Evolutionary conservation across 2,888 invertebrate species (phyloP).

Genomic region (Lamproptera curius): DNA sequence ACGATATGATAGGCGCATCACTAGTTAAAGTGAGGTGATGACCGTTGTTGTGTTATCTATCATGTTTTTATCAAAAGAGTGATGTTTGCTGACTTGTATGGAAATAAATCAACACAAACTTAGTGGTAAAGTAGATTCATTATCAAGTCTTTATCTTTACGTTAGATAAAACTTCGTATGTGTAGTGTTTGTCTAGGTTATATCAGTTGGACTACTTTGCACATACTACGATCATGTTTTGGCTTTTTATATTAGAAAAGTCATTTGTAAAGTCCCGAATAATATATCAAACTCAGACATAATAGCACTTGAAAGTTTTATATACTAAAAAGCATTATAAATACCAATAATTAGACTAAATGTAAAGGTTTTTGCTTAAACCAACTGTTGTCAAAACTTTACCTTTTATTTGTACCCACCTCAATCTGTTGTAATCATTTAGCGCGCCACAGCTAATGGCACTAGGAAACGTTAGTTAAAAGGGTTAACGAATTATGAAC

Average conservation of each 20-base stretch:
- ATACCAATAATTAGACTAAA: too few relatives aligned
- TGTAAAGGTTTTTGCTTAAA: slow-evolving; percentile 9
- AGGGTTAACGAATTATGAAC: background rate
- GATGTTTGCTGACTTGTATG: slow-evolving; percentile 64
- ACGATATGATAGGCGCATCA: slow-evolving; percentile 35
- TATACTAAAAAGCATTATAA: too few relatives aligned
- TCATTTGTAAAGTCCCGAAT: background rate
- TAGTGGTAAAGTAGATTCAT: slow-evolving; percentile 62
- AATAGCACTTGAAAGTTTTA: too few relatives aligned
- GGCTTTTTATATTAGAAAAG: slow-evolving; percentile 53
- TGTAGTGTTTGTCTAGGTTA: slow-evolving; percentile 60
- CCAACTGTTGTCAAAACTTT: slow-evolving; percentile 17
- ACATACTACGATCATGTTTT: slow-evolving; percentile 55
- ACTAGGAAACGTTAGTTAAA: slow-evolving; percentile 11
- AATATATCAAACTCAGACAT: background rate
- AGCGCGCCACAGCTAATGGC: slow-evolving; percentile 29
- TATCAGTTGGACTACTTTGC: slow-evolving; percentile 37
- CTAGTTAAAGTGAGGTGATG: slow-evolving; percentile 55
- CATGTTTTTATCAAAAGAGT: slow-evolving; percentile 76
- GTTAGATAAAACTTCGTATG: slow-evolving; percentile 42
- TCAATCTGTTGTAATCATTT: slow-evolving; percentile 31
- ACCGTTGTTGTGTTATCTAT: slow-evolving; percentile 67
- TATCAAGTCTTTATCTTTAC: slow-evolving; percentile 58
- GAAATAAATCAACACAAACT: slow-evolving; percentile 56
- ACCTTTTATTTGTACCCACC: slow-evolving; percentile 29